Conservation (phyloP, 2,888 invertebrate genomes). For the Hyposoter didymator region DNA sequence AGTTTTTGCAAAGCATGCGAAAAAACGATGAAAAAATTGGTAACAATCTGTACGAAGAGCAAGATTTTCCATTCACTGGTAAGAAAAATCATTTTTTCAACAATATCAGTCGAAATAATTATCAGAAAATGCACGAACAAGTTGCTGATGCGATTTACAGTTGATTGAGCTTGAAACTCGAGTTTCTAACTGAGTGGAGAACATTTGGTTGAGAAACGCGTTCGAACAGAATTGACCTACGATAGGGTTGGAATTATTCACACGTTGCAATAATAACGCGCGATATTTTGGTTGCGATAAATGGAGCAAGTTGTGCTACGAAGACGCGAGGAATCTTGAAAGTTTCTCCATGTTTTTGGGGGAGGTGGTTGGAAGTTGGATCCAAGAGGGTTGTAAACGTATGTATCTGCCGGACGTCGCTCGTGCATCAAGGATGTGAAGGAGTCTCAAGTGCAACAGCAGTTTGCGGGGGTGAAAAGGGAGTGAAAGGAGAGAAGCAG, state of each 20-base stretch:
- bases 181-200: slow-evolving; percentile 27
- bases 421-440: slow-evolving; percentile 56
- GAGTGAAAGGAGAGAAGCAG: slow-evolving; percentile 12
- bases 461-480: slow-evolving; percentile 21
- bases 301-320: slow-evolving; percentile 61
- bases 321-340: slow-evolving; percentile 61
- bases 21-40: neutral
- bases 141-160: neutral
- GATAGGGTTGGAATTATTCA: slow-evolving; percentile 50
- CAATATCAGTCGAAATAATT: neutral
- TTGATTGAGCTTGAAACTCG: slow-evolving; percentile 19
- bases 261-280: slow-evolving; percentile 43
- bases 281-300: slow-evolving; percentile 54
- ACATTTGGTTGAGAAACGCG: slow-evolving; percentile 19
- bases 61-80: neutral
- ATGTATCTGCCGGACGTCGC: slow-evolving; percentile 48
- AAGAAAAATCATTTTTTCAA: neutral
- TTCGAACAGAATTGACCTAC: slow-evolving; percentile 56
- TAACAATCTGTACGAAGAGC: neutral
- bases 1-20: neutral
- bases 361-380: slow-evolving; percentile 17
- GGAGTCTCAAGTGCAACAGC: slow-evolving; percentile 54
- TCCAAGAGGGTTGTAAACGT: slow-evolving; percentile 42
- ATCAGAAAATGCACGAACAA: neutral
- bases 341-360: slow-evolving; percentile 46